phyloP scores from a whole-genome alignment of 2,797 vertebrate genomes.

The Borostomias antarcticus region DNA sequence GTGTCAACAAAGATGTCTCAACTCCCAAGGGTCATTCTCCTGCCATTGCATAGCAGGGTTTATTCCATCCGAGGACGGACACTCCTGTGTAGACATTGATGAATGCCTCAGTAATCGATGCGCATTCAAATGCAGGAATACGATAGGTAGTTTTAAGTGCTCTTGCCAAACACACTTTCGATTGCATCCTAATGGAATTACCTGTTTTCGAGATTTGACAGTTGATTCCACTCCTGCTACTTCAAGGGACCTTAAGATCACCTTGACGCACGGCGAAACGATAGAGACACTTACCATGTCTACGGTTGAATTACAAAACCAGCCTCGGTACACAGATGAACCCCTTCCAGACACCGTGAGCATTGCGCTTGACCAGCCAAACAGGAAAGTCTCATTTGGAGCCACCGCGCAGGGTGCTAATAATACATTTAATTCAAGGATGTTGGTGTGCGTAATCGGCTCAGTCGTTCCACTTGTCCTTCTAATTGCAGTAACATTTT shows the following conservation, averaged over 20 bases:
- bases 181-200: constrained; percentile 37
- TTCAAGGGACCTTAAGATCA: background rate
- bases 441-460: constrained; percentile 68
- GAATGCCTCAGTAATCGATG: constrained; percentile 63
- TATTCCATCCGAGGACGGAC: constrained; percentile 32
- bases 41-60: constrained; percentile 70
- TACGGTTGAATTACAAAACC: constrained; percentile 44
- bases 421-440: constrained; percentile 20
- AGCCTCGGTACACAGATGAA: constrained; percentile 38
- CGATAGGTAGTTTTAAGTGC: constrained; percentile 66
- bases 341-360: constrained; percentile 23
- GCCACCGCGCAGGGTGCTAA: background rate
- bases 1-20: constrained; percentile 67
- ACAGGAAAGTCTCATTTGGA: constrained; percentile 28
- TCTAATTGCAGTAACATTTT: constrained; percentile 59
- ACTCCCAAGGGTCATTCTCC: constrained; percentile 68
- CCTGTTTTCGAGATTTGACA: constrained; percentile 28
- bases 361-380: background rate
- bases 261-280: constrained; percentile 5
- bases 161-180: constrained; percentile 36
- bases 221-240: background rate
- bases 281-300: constrained; percentile 34
- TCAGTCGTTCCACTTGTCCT: constrained; percentile 66
- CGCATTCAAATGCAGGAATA: constrained; percentile 64
- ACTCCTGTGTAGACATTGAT: constrained; percentile 63